A percentile compares a stretch with the other conserved stretches of the same genome.
Conservation (phyloP, 1,140 invertebrate species). For the Bombus soroeensis region DNA sequence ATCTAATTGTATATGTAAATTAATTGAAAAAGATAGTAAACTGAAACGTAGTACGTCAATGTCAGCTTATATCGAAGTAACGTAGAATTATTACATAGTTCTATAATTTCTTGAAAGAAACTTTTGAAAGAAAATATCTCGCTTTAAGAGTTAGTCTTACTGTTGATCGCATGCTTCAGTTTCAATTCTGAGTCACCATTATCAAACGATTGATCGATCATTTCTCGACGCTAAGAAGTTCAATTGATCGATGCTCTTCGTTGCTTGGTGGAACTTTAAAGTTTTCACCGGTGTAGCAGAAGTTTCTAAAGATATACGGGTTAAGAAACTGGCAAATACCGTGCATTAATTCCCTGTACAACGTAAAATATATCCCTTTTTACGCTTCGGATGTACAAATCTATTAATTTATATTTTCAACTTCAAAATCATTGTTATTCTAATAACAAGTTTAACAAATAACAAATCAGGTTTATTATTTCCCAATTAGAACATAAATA, state of each 20-base stretch:
- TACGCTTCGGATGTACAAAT: background rate
- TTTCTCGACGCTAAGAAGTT: background rate
- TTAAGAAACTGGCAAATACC: slow-evolving; percentile 37
- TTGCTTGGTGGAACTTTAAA: slow-evolving; percentile 54
- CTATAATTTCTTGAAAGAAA: background rate
- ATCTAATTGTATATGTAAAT: too few relatives aligned
- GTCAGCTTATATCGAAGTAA: too few relatives aligned
- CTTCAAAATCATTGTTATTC: background rate
- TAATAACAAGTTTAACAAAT: background rate
- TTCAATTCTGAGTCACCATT: background rate
- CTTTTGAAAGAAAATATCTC: background rate
- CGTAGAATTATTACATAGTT: background rate
- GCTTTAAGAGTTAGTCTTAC: background rate
- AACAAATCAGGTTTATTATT: background rate
- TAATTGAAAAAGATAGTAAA: too few relatives aligned
- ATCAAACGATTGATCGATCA: slow-evolving; percentile 62
- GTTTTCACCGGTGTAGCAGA: slow-evolving; percentile 24
- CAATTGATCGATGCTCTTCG: slow-evolving; percentile 59
- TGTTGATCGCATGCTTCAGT: slow-evolving; percentile 6
- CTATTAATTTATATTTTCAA: background rate
- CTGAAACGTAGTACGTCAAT: too few relatives aligned
- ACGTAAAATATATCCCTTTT: background rate
- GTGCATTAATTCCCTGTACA: slow-evolving; percentile 16
- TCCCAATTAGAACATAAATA: background rate
- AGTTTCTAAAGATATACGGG: slow-evolving; percentile 22